Percentiles rank a stretch among this genome's conserved stretches.
Conservation (phyloP, 2,113 vertebrate genomes). For the Elgaria multicarinata region DNA sequence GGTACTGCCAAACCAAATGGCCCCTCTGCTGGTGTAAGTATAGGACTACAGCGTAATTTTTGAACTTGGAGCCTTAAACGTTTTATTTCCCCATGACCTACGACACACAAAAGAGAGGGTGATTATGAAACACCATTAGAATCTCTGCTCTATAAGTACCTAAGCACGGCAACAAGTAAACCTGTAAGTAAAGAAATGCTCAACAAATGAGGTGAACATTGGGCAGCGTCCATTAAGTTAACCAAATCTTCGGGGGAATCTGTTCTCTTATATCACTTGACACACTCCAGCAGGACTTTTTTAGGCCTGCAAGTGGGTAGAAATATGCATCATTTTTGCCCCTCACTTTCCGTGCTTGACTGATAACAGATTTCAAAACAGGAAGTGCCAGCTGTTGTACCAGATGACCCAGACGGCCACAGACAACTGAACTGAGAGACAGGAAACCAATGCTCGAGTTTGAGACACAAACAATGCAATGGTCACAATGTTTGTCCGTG, state of each 20-base stretch:
- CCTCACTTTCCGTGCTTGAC: conserved; percentile 79
- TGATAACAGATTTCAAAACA: conserved; percentile 79
- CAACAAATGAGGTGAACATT: conserved; percentile 73
- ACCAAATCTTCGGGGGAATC: conserved; percentile 66
- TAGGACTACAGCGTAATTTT: neutral
- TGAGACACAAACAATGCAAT: conserved; percentile 79
- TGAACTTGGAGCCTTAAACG: neutral
- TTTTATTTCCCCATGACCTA: neutral
- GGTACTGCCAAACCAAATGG: too few species aligned
- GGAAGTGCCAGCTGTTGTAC: conserved; percentile 82
- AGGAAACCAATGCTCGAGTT: conserved; percentile 81
- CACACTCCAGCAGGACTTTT: neutral
- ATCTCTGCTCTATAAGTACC: conserved; percentile 14
- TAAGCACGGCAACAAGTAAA: conserved; percentile 73
- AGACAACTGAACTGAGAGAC: conserved; percentile 79
- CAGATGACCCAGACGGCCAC: conserved; percentile 82
- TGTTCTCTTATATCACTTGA: neutral
- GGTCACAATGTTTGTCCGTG: conserved; percentile 75
- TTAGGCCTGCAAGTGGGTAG: conserved; percentile 75
- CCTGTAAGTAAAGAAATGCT: conserved; percentile 77
- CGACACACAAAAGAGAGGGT: neutral
- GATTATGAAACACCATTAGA: neutral
- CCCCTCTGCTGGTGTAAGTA: neutral
- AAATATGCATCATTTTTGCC: conserved; percentile 72
- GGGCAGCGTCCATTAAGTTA: conserved; percentile 81